Base-by-base conservation (phyloP, 2,888 invertebrate genomes). In the Fragum whitleyi region DNA sequence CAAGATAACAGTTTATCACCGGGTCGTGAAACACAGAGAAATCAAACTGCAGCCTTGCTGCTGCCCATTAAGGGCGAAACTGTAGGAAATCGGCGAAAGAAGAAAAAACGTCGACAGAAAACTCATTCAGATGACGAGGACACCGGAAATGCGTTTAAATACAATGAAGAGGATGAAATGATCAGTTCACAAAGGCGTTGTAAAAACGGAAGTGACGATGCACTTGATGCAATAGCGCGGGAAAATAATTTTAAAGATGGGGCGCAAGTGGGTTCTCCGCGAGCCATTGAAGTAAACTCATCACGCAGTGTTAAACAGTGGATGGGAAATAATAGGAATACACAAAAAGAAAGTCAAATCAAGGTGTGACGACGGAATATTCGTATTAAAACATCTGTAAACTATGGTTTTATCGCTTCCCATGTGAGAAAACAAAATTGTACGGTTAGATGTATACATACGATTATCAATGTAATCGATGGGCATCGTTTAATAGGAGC, bases 301-400 rank as follows among this genome's bases (percentile, higher is more conserved):
- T 76, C 81, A 1, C 69, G 74, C n/a, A 78, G 78, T 51, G 81
- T 84, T 23, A 84, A 86, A 65, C 85, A 82, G 53, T 87, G 87
- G 87, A 80, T 87, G 69, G 85, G 79, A 23, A 72, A 72, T 39
- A 81, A 76, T 39, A 21, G 55, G 55, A 67, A 51, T 67, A n/a
- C 74, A 39, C 78, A 79, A 21, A 85, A 85, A 51, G 85, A 85
- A 71, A 77, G 81, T 14, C 76, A 85, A 59, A 77, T 85, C 7
- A 85, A 85, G 61, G 85, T 74, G 39, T 84, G 74, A 81, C 9
- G 9, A 6, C 39, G 28, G n/a, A n/a, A n/a, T n/a, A 16, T 16
- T 11, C 9, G 9, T 42, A 57, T 7, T 7, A 16, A 21, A 57
- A 57, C n/a, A n/a, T 9, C 42, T 42, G 42, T 11, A 42, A 42